Evolutionary conservation across 64 coral and sea anemone genomes (phyloP), one percentile per base, ranked within the genome.

Genomic region (Dendronephthya gigantea): DNA sequence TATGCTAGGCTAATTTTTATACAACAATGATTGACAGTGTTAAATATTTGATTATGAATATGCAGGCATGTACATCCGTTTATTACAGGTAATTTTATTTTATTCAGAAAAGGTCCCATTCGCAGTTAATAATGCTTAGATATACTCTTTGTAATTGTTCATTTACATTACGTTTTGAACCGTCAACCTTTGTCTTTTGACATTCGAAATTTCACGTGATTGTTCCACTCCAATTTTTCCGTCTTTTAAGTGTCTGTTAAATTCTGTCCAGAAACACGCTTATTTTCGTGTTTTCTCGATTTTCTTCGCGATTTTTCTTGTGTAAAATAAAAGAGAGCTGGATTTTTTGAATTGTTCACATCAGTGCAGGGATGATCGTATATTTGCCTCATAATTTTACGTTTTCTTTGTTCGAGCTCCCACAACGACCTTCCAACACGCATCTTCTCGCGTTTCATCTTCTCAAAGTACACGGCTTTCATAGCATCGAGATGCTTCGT

Each of bases 311-410:
- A 9, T 79, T 35, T 79, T 36, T 79, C 72, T 39, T 79, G 30
- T 4, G 72, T 79, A 19, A 79, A 79, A 79, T 79, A 79, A 39
- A 79, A 79, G 9, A 79, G 29, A 36, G 72, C 72, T 79, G 72
- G 72, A 39, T 79, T 79, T 29, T 34, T 79, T 1, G 2, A 1
- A 29, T 79, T 39, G 15, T 19, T 79, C 19, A 39, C 72, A 10
- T 79, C 72, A 34, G 72, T 33, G 29, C 28, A 34, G 22, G 72
- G 72, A 29, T 79, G 72, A 4, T 79, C 36, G 28, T 79, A 79
- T 28, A 79, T 79, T 29, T 79, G 72, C 15, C 72, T 34, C 72
- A 79, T 79, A 14, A 79, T 13, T 34, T 79, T 79, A 15, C 72
- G 25, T 79, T 79, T 79, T 12, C 72, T 34, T 35, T 79, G 72